These are phyloP conservation scores for Metopolophium dirhodum DNA, from an alignment of 1,140 invertebrate species.

Conservation along the genomic window DNA sequence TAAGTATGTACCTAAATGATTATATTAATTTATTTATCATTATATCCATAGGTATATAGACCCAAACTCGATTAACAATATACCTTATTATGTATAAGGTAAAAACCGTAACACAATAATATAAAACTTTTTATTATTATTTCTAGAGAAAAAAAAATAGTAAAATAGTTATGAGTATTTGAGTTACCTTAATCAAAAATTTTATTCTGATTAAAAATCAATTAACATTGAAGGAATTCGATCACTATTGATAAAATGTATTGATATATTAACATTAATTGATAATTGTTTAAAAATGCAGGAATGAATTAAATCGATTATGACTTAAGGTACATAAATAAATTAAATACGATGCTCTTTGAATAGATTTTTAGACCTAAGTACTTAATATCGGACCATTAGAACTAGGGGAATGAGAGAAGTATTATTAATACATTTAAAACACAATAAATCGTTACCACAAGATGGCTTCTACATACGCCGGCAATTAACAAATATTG, in stretches of 20 bases:
- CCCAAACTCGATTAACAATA: background rate
- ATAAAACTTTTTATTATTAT: too few relatives aligned
- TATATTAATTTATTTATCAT: too few relatives aligned
- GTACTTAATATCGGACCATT: background rate
- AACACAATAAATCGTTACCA: constrained; percentile 11
- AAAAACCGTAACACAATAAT: background rate
- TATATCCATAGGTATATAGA: too few relatives aligned
- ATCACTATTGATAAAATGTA: background rate
- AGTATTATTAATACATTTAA: background rate
- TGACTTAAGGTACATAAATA: background rate
- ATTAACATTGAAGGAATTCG: background rate
- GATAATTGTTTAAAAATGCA: background rate
- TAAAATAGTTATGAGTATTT: background rate
- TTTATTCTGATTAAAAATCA: background rate
- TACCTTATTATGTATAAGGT: background rate
- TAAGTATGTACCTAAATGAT: background rate
- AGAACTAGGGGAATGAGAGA: background rate
- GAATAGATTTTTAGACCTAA: background rate
- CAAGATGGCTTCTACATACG: constrained; percentile 49
- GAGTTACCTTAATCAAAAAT: background rate
- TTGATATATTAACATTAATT: background rate
- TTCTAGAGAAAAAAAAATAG: background rate
- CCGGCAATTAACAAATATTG: background rate
- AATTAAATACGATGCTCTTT: background rate
- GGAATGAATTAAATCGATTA: background rate